Base-by-base conservation (phyloP, 2,113 vertebrate species). In the Rutilus rutilus region DNA sequence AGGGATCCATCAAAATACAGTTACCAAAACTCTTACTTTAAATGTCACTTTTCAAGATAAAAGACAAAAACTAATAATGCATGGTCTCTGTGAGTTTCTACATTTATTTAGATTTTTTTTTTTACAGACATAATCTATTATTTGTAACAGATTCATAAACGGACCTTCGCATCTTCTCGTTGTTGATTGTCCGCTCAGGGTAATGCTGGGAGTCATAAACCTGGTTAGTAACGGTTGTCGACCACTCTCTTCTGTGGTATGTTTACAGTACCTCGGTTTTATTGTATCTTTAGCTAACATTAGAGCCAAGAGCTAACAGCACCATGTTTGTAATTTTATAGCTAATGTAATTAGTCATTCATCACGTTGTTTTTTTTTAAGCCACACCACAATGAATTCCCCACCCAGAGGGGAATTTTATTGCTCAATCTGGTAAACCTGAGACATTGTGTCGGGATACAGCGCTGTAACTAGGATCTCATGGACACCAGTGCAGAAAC, bases 271-370 rank as follows among this genome's bases (percentile, higher is more conserved):
- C 33, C 77, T 60, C 42, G 36, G 57, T 79, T 25, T 54, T 39
- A 10, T 54, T n/a, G 77, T 23, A 36, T 6, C 5, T 21, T 39
- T 79, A 62, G 33, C 77, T 79, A 79, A 42, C 33, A 79, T 62
- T 60, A 42, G 12, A 62, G 33, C 11, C 39, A 1, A 79, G 23
- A 25, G 30, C 75, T 36, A 78, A 59, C 52, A 78, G 19, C 14
- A 36, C 19, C 17, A 14, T 59, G 30, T 78, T 78, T 78, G 76
- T 57, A 36, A 78, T 59, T 59, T 78, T 57, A 57, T 73, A 42
- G 36, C 69, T n/a, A 6, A 36, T 59, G 52, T 78, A 33, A 59
- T 78, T 57, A 78, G 52, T 77, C 75, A 19, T 33, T 57, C 69
- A 42, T 73, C 2, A n/a, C 69, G n/a, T 73, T 42, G 69, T 71